phyloP scores from a whole-genome alignment of 2,113 vertebrate genomes.

The Elanus axillaris region DNA sequence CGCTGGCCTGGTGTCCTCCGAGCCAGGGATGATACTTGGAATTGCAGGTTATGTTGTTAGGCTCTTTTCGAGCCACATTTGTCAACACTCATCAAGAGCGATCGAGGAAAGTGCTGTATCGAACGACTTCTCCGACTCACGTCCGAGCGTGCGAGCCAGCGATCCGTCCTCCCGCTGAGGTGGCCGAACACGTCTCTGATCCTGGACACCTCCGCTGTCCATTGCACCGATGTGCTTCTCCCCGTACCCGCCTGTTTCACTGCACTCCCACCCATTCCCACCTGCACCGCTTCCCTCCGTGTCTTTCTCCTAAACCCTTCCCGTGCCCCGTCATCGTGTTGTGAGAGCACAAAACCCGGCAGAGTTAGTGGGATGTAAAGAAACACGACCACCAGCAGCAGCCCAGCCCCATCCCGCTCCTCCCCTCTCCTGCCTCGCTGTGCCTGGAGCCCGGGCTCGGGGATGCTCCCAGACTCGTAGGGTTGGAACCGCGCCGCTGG shows the following conservation, averaged over 20 bases:
- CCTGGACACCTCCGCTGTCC: not conserved
- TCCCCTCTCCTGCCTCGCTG: rapidly evolving
- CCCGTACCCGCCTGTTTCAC: rapidly evolving
- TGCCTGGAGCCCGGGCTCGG: not conserved
- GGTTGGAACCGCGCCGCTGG: rapidly evolving
- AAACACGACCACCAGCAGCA: not conserved
- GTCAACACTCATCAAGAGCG: not conserved
- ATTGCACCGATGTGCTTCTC: not conserved
- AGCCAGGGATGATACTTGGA: not conserved
- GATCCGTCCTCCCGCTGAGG: not conserved
- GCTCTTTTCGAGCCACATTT: not conserved
- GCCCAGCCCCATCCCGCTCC: not conserved
- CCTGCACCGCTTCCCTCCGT: not conserved
- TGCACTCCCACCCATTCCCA: not conserved
- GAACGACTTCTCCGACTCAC: not conserved
- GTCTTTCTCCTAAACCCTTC: not conserved
- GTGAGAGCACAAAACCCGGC: not conserved
- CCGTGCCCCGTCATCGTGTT: rapidly evolving
- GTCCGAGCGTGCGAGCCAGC: not conserved
- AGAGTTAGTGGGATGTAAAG: rapidly evolving
- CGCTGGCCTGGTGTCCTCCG: not conserved
- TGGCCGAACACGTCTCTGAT: not conserved
- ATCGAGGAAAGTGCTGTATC: not conserved
- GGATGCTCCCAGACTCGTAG: rapidly evolving
- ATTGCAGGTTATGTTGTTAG: not conserved